phyloP scores from a whole-genome alignment of 2,888 invertebrate species.

The Fabriciana adippe region DNA sequence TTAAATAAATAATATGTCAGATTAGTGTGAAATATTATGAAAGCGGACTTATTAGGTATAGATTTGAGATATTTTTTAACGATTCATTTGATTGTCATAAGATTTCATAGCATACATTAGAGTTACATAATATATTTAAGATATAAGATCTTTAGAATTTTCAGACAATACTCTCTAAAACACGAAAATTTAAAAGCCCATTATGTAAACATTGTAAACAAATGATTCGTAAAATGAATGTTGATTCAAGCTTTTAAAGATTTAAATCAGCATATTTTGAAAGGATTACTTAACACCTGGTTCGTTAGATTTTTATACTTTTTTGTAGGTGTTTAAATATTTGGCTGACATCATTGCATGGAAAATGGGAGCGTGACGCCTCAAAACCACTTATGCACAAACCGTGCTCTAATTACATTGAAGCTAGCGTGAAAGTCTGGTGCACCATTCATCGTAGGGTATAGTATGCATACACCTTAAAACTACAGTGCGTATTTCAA shows the following conservation, averaged over 20 bases:
- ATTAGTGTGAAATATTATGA: too few species aligned
- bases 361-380: constrained; percentile 53
- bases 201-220: constrained; percentile 3
- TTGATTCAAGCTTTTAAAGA: background rate
- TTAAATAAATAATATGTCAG: too few species aligned
- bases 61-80: too few species aligned
- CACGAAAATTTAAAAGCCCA: background rate
- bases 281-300: constrained; percentile 12
- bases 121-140: too few species aligned
- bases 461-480: background rate
- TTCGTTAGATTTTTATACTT: constrained; percentile 17
- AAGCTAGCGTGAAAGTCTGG: constrained; percentile 64
- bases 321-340: constrained; percentile 10
- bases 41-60: too few species aligned
- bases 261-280: constrained; percentile 12
- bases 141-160: too few species aligned
- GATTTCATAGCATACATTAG: too few species aligned
- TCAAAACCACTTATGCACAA: constrained; percentile 68
- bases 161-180: background rate
- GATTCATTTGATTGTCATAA: too few species aligned
- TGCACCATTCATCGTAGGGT: constrained; percentile 57
- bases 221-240: constrained; percentile 2
- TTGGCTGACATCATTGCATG: constrained; percentile 26
- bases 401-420: constrained; percentile 73
- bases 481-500: background rate